Evolutionary conservation across 37 sponge, comb jelly and placozoan genomes (phyloP), one percentile per base, ranked within the genome.

Genomic region (Corticium candelabrum): DNA sequence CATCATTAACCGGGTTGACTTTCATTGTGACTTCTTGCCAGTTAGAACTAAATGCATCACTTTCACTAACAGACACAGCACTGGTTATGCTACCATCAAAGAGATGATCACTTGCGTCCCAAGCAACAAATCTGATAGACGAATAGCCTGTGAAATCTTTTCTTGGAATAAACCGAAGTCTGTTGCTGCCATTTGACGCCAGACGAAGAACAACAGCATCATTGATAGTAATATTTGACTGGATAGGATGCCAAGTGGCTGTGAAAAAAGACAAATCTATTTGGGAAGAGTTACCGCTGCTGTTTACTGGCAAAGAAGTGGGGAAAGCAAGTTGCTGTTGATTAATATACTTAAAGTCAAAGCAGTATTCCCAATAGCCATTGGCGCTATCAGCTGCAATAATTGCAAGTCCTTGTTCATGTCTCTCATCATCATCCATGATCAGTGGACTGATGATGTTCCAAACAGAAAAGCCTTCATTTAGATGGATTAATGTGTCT

Each of bases 331-430:
- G 5, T 4, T 7, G 21, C 73, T 7, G 36, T 70, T 4, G 4
- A 11, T 5, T 77, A 2, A 38, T n/a, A 37, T 50, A 39, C 38
- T 2, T 29, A 74, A 74, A 73, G 67, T 88, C 76, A 71, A 84
- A 72, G 1, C 89, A 84, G 69, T 88, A 87, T 78, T 94, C 89
- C 95, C 95, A 94, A 40, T 68, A 69, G 2, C 95, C 95, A 80
- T 83, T 73, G 31, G n/a, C 40, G 31, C 27, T 76, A 69, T 88
- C 89, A 1, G 74, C 68, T 7, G 11, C 69, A 3, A 83, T 39
- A n/a, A 94, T 84, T 2, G 91, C 95, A 57, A 94, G 74, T 1
- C 95, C 95, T n/a, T 75, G 78, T 4, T 50, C 41, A 1, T 84
- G 35, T 41, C 86, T 75, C 21, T 57, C 75, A 76, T 92, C 89